Base-by-base conservation (phyloP, 30 jellyfish, hydroid and myxozoan species). In the Cassiopea andromeda region DNA sequence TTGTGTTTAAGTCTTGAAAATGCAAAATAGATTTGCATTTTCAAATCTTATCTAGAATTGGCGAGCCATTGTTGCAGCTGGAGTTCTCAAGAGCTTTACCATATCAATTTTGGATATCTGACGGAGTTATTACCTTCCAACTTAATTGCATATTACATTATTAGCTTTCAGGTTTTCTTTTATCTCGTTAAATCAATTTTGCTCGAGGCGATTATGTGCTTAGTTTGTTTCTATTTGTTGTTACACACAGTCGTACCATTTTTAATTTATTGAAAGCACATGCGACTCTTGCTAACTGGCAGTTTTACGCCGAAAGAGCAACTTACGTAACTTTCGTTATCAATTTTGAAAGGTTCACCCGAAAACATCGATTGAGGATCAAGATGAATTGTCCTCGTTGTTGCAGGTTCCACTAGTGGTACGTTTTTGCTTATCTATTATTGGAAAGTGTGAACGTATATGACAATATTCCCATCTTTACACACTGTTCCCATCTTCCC, bases 341-440 rank as follows among this genome's bases (percentile, higher is more conserved):
- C 16, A 45, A 48, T 48, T 74, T 1, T 77, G 77, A 10, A 48
- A 96, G 99, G 99, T 96, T 13, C 99, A 96, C 72, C 99, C 99
- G 60, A 91, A 92, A 68, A 96, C 99, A n/a, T 88, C 99, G 45
- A 89, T 96, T 50, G 99, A 96, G 84, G 94, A 96, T 64, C 99
- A 96, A 81, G 99, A 96, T 74, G 99, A 96, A 69, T 81, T 96
- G 17, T 96, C 99, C 2, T 96, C 99, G 45, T 84, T 96, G 66
- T 85, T 96, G 46, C 99, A 96, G 92, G 97, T 96, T 60, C 99
- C 99, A 44, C 78, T 96, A 61, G 98, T 92, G 90, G 99, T 96
- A 81, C 13, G 94, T 60, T 18, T 54, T 54, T 6, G 12, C 64
- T 3, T 54, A 10, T 54, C 64, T 54, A 54, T 3, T 27, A 27